A percentile compares a stretch with the other conserved stretches of the same genome.
Evolutionary conservation across 2,113 vertebrate genomes (phyloP).

Genomic region (Cyanoliseus patagonus): DNA sequence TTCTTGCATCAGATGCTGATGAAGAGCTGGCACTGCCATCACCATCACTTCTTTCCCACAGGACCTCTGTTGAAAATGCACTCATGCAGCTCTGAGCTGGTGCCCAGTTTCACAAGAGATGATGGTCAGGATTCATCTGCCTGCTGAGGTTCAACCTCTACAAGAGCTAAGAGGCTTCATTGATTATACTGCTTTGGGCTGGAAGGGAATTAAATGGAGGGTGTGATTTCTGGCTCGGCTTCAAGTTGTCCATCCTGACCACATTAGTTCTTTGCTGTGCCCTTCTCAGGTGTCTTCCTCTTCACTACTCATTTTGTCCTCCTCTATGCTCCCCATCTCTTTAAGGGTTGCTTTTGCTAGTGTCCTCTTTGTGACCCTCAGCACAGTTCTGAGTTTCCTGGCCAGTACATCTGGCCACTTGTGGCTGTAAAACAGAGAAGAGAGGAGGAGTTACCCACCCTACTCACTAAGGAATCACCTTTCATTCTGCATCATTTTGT

Average conservation of each 20-base stretch:
- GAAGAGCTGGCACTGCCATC: not conserved
- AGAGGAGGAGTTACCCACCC: not conserved
- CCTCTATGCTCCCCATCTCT: not conserved
- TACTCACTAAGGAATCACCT: not conserved
- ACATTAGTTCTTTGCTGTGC: not conserved
- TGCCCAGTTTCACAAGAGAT: not conserved
- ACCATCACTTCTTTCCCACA: not conserved
- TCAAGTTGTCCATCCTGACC: not conserved
- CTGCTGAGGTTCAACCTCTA: not conserved
- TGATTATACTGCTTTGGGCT: not conserved
- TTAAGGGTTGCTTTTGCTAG: not conserved
- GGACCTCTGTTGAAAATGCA: not conserved
- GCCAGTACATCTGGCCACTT: conserved; percentile 85
- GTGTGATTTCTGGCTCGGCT: not conserved
- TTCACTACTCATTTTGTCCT: not conserved
- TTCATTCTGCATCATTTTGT: not conserved
- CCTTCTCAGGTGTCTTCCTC: conserved; percentile 27
- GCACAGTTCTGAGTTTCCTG: conserved; percentile 84
- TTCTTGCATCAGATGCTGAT: not conserved
- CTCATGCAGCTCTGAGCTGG: not conserved
- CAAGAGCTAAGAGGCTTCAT: not conserved
- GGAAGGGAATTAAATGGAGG: not conserved
- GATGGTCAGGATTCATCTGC: not conserved
- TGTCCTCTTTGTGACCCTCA: conserved; percentile 72
- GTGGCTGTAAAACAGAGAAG: conserved; percentile 68